A percentile compares a stretch with the other conserved stretches of the same genome.
These are phyloP conservation scores for Bactericera cockerelli DNA, from an alignment of 1,140 invertebrate species.

Conservation along the genomic window DNA sequence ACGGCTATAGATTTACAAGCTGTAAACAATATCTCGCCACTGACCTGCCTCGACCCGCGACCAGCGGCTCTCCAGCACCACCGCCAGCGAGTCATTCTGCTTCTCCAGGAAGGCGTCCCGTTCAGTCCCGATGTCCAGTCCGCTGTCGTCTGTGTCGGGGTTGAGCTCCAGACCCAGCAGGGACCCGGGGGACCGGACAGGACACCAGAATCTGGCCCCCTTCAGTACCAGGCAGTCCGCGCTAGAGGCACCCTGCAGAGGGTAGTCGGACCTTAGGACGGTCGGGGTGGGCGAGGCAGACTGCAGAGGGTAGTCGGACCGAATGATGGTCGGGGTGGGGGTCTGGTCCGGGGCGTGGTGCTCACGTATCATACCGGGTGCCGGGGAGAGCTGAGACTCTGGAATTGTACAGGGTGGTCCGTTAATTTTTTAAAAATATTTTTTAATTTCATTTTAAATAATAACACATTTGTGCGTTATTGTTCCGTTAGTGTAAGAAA, in stretches of 20 bases:
- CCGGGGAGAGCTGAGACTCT: no score
- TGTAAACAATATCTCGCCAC: no score
- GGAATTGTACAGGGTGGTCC: no score
- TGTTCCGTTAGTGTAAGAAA: no score
- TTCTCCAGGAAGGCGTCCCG: slow-evolving; percentile 55
- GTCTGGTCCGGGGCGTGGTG: not conserved
- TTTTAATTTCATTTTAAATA: no score
- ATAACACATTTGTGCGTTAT: no score
- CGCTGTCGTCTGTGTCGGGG: slow-evolving; percentile 59
- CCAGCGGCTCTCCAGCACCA: slow-evolving; percentile 33
- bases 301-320: no score
- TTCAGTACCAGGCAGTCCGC: not conserved
- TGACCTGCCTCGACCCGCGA: slow-evolving; percentile 49
- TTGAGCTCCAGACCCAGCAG: slow-evolving; percentile 61
- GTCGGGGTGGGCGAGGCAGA: no score
- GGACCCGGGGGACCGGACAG: slow-evolving; percentile 62
- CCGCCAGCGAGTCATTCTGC: slow-evolving; percentile 28
- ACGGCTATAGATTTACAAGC: no score
- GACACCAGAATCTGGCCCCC: slow-evolving; percentile 51
- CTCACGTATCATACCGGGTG: no score
- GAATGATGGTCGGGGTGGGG: not conserved
- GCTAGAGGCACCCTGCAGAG: not conserved
- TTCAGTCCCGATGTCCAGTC: slow-evolving; percentile 50
- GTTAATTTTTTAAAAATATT: no score
- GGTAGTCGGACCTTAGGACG: no score